These are phyloP conservation scores for Lapara coniferarum DNA, from an alignment of 2,888 invertebrate genomes.

Conservation along the genomic window DNA sequence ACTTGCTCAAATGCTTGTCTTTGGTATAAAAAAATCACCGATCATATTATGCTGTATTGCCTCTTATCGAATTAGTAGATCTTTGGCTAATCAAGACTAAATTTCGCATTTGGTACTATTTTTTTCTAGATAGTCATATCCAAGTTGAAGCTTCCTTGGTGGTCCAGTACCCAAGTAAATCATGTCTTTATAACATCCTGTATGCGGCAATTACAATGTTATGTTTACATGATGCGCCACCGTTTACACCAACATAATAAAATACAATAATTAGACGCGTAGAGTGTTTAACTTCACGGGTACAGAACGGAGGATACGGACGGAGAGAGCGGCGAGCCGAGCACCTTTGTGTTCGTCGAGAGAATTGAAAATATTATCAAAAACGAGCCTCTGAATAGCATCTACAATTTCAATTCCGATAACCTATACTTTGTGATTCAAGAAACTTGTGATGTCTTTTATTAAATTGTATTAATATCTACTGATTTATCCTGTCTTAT, in stretches of 20 bases:
- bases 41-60: too few relatives aligned
- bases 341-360: not conserved
- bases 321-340: not conserved
- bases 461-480: too few relatives aligned
- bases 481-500: too few relatives aligned
- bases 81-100: too few relatives aligned
- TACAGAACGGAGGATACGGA: constrained; percentile 13
- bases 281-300: constrained; percentile 41
- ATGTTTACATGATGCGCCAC: constrained; percentile 45
- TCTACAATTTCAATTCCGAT: too few relatives aligned
- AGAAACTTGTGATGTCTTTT: too few relatives aligned
- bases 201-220: constrained; percentile 50
- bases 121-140: not conserved
- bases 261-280: constrained; percentile 47
- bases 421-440: too few relatives aligned
- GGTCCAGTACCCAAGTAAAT: constrained; percentile 21
- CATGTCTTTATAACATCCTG: constrained; percentile 52
- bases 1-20: too few relatives aligned
- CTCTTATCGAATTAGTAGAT: too few relatives aligned
- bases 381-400: too few relatives aligned
- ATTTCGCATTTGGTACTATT: too few relatives aligned
- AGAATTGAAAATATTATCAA: not conserved
- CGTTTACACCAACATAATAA: constrained; percentile 40
- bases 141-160: constrained; percentile 2
- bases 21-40: too few relatives aligned